Evolutionary conservation across 2,888 invertebrate species (phyloP).

Genomic region (Noctua fimbriata): DNA sequence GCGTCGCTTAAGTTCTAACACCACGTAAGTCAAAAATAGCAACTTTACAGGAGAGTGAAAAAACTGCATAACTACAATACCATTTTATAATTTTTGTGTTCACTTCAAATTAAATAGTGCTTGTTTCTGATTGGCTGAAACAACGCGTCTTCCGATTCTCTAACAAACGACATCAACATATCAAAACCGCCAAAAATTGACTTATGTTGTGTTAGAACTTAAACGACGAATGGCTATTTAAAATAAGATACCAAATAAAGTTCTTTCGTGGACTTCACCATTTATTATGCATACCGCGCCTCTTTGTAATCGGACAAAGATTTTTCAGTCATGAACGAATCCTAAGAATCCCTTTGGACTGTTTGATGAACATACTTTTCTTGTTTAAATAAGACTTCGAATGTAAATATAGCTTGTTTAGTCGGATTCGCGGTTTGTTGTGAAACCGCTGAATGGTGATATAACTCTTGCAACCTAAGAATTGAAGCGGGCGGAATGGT

Average conservation of each 20-base stretch:
- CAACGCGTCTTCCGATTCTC: not conserved
- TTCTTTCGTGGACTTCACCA: slow-evolving; percentile 36
- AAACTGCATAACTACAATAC: not conserved
- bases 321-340: slow-evolving; percentile 69
- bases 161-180: not conserved
- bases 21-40: not conserved
- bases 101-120: not conserved
- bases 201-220: not conserved
- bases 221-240: slow-evolving; percentile 35
- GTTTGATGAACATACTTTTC: slow-evolving; percentile 73
- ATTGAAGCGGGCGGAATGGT: slow-evolving; percentile 22
- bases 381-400: slow-evolving; percentile 66
- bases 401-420: slow-evolving; percentile 66
- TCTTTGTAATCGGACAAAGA: slow-evolving; percentile 71
- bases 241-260: slow-evolving; percentile 51
- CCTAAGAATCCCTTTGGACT: slow-evolving; percentile 71
- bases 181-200: not conserved
- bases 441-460: slow-evolving; percentile 29
- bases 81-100: not conserved
- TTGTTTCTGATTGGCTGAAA: not conserved
- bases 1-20: not conserved
- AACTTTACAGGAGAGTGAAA: not conserved
- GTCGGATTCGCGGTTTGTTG: slow-evolving; percentile 50
- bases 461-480: slow-evolving; percentile 31
- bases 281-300: slow-evolving; percentile 72